Percentiles rank a stretch among this genome's conserved stretches.
These are phyloP conservation scores for Acleris emargana DNA, from an alignment of 2,888 invertebrate genomes.

Conservation along the genomic window DNA sequence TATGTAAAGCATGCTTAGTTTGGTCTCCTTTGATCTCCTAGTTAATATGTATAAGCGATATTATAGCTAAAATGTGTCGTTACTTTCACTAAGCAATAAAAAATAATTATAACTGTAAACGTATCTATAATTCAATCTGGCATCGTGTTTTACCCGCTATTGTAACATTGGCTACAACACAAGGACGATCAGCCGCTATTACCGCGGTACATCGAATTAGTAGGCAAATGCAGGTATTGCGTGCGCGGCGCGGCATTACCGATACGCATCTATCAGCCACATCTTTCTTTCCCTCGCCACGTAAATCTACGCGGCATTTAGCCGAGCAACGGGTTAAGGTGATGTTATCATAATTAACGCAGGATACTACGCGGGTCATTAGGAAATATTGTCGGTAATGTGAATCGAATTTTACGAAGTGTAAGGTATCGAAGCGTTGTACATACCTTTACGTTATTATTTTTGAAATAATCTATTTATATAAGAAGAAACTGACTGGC, in stretches of 20 bases:
- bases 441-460: too few relatives aligned
- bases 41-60: too few relatives aligned
- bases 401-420: too few relatives aligned
- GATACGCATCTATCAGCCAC: conserved; percentile 50
- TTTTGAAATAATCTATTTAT: too few relatives aligned
- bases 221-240: conserved; percentile 64
- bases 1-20: too few relatives aligned
- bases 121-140: conserved; percentile 32
- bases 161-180: conserved; percentile 34
- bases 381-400: neutral
- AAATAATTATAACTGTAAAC: conserved; percentile 2
- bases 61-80: neutral
- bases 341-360: conserved; percentile 23
- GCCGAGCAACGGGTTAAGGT: conserved; percentile 21
- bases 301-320: conserved; percentile 25
- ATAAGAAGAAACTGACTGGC: too few relatives aligned
- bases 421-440: too few relatives aligned
- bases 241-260: conserved; percentile 49
- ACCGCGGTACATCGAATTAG: conserved; percentile 45
- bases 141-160: conserved; percentile 17
- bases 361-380: conserved; percentile 5
- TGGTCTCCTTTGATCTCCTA: too few relatives aligned
- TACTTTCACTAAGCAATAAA: neutral
- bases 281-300: conserved; percentile 22
- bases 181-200: conserved; percentile 43